Evolutionary conservation across 2,888 invertebrate species (phyloP).

Genomic region (Epiblema foenella): DNA sequence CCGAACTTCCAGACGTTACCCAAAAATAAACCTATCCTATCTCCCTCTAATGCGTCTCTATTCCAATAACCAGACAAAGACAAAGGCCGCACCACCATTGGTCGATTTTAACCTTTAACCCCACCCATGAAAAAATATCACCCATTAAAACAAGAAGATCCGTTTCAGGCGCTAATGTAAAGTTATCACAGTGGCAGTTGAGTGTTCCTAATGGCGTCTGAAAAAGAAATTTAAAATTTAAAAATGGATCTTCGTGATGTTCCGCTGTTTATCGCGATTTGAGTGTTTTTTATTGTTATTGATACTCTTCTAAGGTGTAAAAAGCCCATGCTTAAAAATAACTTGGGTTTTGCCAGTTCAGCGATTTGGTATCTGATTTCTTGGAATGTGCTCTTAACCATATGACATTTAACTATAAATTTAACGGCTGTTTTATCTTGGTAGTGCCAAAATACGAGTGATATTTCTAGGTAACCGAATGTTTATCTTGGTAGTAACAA

Average conservation of each 20-base stretch:
- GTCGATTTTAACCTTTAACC: slow-evolving; percentile 79
- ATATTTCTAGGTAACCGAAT: neutral
- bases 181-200: slow-evolving; percentile 43
- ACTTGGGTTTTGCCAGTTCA: neutral
- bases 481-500: no score
- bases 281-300: slow-evolving; percentile 30
- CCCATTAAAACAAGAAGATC: slow-evolving; percentile 79
- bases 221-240: slow-evolving; percentile 54
- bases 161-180: slow-evolving; percentile 63
- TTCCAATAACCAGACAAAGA: slow-evolving; percentile 63
- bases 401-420: neutral
- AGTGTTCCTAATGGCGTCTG: slow-evolving; percentile 48
- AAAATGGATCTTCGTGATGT: slow-evolving; percentile 47
- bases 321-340: neutral
- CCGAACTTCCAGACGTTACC: slow-evolving; percentile 52
- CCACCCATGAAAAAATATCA: slow-evolving; percentile 81
- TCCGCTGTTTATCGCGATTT: slow-evolving; percentile 36
- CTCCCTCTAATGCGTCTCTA: slow-evolving; percentile 64
- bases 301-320: neutral
- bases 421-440: neutral
- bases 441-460: neutral
- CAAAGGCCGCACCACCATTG: slow-evolving; percentile 67
- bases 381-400: neutral
- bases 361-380: neutral
- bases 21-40: slow-evolving; percentile 75